Percentiles rank a stretch among this genome's conserved stretches.
Evolutionary conservation across 2,113 vertebrate genomes (phyloP).

Genomic region (Sebastes schlegelii): DNA sequence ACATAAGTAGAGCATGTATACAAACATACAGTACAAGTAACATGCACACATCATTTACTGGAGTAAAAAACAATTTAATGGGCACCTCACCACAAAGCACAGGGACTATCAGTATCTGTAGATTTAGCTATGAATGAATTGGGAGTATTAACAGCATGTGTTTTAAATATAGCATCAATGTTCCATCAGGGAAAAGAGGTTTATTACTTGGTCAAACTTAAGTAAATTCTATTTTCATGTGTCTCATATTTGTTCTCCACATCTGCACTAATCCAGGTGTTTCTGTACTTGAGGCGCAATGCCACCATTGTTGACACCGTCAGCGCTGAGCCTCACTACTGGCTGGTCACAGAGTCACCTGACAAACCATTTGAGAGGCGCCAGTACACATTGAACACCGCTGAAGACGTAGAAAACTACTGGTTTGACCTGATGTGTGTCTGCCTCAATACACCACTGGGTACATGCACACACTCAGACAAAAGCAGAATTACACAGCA

Average conservation of each 20-base stretch:
- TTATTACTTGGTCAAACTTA: background rate
- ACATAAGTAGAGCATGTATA: background rate
- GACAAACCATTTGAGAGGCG: slow-evolving; percentile 88
- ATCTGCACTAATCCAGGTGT: slow-evolving; percentile 82
- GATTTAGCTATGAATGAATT: too few species aligned
- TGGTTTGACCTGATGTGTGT: slow-evolving; percentile 98
- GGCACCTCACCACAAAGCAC: background rate
- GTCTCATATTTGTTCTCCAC: background rate
- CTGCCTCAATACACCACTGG: slow-evolving; percentile 95
- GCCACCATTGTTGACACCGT: slow-evolving; percentile 93
- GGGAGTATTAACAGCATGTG: background rate
- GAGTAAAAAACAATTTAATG: background rate
- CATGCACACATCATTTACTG: too few species aligned
- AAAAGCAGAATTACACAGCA: background rate
- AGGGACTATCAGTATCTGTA: background rate
- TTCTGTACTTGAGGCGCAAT: slow-evolving; percentile 89
- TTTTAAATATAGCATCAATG: background rate
- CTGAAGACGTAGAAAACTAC: slow-evolving; percentile 91
- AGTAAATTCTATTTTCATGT: background rate
- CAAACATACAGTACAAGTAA: background rate
- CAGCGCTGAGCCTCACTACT: slow-evolving; percentile 94
- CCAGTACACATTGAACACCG: slow-evolving; percentile 83
- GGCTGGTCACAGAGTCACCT: slow-evolving; percentile 87
- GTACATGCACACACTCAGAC: slow-evolving; percentile 72
- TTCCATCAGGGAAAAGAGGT: background rate